These are phyloP conservation scores for Pionites leucogaster DNA, from an alignment of 2,113 vertebrate species.

Conservation along the genomic window DNA sequence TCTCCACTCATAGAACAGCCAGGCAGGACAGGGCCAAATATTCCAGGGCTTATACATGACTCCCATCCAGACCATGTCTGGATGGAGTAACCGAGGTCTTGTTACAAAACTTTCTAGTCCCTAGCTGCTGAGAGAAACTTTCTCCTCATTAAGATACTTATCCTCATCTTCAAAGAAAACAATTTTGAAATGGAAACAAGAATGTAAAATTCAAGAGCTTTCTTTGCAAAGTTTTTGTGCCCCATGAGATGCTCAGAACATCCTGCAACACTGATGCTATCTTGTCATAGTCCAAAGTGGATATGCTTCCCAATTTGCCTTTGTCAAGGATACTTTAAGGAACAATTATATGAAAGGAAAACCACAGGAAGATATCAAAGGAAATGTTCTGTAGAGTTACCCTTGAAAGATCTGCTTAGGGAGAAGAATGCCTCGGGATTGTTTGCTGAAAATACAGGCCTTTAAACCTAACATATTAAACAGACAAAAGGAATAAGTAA, in stretches of 20 bases:
- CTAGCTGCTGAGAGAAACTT: neutral
- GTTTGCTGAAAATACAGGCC: neutral
- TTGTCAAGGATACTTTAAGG: neutral
- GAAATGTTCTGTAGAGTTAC: neutral
- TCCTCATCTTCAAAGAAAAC: neutral
- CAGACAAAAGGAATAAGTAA: constrained; percentile 23
- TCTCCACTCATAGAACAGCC: neutral
- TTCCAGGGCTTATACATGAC: neutral
- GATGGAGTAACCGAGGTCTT: neutral
- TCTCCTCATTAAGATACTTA: neutral
- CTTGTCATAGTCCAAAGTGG: neutral
- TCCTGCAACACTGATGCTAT: neutral
- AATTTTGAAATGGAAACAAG: neutral
- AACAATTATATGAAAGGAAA: neutral
- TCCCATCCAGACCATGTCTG: neutral
- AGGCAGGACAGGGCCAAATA: neutral
- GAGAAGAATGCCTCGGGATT: constrained; percentile 6
- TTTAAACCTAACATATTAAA: constrained; percentile 8
- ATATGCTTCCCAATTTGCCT: neutral
- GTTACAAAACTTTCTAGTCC: neutral
- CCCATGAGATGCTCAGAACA: neutral
- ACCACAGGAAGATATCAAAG: neutral
- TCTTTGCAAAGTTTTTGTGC: neutral
- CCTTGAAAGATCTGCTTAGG: neutral
- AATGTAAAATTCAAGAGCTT: neutral